Base-by-base conservation (phyloP, 2,888 invertebrate genomes). In the Girardia tigrina region DNA sequence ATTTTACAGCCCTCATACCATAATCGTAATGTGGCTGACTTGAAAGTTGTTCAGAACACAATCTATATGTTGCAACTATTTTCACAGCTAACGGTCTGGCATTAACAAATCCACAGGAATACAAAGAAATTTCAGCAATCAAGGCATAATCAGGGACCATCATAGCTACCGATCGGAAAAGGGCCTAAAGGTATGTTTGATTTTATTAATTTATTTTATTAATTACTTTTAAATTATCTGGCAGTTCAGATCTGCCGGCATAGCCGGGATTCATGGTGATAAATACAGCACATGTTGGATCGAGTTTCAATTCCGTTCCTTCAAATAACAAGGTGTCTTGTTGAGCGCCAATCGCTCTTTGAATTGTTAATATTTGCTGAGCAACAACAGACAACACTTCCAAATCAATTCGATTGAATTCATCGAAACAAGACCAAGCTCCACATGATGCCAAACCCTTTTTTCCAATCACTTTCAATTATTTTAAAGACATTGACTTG, bases 111-210 rank as follows among this genome's bases (percentile, higher is more conserved):
- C 94, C 94, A 84, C 91, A 92, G 26, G 94, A 93, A 84, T 93
- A 94, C 4, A 95, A 86, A 0, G 92, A 92, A 82, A 94, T 93
- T 86, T 94, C 94, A 0, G 93, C 92, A 82, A 95, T 94, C 89
- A 94, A 90, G 20, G 90, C 91, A 84, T 93, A 94, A 86, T 95
- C 94, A 0, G 94, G 94, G 76, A 93, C 92, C 92, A 94, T 93
- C 93, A 95, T 94, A 73, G 94, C 93, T 28, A 94, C 92, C 0
- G 93, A 91, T 56, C 94, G 88, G 86, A 94, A 94, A 77, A 94
- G 85, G 28, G 92, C 84, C 83, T 84, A 72, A 23, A 29, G 4
- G 20, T 23, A 12, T 29, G 0, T 42, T 0, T 4, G 20, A 76
- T 36, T 16, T 12, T 36, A 12, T 36, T 36, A 8, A 12, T 36